Percentiles rank a stretch among this genome's conserved stretches.
phyloP scores from a whole-genome alignment of 2,888 invertebrate genomes.

The Alsophila aescularia region DNA sequence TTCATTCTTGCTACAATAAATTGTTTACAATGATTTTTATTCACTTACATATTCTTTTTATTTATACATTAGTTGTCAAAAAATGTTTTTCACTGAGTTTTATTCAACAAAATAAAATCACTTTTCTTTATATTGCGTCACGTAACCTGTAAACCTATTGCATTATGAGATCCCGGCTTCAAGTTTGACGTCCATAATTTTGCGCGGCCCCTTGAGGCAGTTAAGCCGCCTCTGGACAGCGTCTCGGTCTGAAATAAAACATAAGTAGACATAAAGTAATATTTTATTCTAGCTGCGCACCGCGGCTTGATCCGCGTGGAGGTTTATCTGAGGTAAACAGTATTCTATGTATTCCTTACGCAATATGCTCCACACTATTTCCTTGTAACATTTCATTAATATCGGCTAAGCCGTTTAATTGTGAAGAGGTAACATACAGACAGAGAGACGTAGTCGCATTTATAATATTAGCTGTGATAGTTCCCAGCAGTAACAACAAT shows the following conservation, averaged over 20 bases:
- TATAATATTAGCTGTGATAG: no score
- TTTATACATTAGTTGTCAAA: conserved; percentile 67
- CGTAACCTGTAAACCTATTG: conserved; percentile 61
- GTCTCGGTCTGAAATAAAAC: conserved; percentile 91
- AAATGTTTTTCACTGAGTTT: conserved; percentile 63
- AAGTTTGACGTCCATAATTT: conserved; percentile 79
- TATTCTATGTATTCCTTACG: no score
- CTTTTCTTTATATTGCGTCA: conserved; percentile 70
- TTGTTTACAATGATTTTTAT: conserved; percentile 66
- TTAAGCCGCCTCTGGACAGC: conserved; percentile 97
- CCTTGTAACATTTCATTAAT: no score
- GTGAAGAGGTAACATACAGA: no score
- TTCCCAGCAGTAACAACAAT: no score
- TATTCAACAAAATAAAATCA: conserved; percentile 82
- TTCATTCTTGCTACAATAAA: conserved; percentile 57
- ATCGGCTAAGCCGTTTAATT: no score
- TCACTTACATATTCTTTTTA: conserved; percentile 61
- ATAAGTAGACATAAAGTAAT: no score
- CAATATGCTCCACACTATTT: no score
- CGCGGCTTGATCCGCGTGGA: no score
- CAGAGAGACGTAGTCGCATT: no score
- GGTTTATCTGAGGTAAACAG: no score
- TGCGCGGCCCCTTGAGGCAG: conserved; percentile 78
- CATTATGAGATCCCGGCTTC: conserved; percentile 83
- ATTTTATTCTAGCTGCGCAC: no score